phyloP scores from a whole-genome alignment of 2,797 vertebrate species.

The Gallinago solitaria region DNA sequence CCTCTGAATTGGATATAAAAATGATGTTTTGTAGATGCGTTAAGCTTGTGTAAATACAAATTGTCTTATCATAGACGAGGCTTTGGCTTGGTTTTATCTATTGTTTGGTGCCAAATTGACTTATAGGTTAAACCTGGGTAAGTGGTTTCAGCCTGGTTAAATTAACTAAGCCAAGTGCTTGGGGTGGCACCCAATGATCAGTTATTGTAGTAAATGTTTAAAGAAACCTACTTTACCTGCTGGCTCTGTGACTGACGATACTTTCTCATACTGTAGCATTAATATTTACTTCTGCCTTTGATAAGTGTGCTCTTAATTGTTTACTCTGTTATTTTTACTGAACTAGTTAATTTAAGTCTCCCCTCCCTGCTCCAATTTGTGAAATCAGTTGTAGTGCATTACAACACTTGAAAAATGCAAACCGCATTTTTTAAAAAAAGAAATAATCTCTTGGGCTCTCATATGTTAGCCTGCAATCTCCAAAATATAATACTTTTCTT shows the following conservation, averaged over 20 bases:
- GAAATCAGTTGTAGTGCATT: not conserved
- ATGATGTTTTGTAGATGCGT: conserved; percentile 71
- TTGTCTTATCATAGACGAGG: conserved; percentile 44
- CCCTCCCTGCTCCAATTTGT: not conserved
- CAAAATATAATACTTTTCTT: not conserved
- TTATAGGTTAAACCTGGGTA: conserved; percentile 20
- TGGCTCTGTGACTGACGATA: not conserved
- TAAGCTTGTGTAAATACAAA: conserved; percentile 54
- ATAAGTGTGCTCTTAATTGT: not conserved
- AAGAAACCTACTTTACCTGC: not conserved
- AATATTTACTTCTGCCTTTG: not conserved
- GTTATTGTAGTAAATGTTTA: not conserved
- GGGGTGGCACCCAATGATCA: not conserved
- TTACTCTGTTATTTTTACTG: not conserved
- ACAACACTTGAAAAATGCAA: not conserved
- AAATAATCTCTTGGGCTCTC: not conserved
- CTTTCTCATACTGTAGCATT: not conserved
- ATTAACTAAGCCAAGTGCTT: conserved; percentile 8
- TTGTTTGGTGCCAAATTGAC: conserved; percentile 38
- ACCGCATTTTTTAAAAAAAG: not conserved
- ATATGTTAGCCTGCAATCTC: not conserved
- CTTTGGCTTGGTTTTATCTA: conserved; percentile 38
- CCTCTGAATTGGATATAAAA: conserved; percentile 78
- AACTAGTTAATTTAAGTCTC: not conserved
- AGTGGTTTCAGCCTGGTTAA: conserved; percentile 24